Base-by-base conservation (phyloP, 2,797 vertebrate species). In the Sarcoramphus papa region DNA sequence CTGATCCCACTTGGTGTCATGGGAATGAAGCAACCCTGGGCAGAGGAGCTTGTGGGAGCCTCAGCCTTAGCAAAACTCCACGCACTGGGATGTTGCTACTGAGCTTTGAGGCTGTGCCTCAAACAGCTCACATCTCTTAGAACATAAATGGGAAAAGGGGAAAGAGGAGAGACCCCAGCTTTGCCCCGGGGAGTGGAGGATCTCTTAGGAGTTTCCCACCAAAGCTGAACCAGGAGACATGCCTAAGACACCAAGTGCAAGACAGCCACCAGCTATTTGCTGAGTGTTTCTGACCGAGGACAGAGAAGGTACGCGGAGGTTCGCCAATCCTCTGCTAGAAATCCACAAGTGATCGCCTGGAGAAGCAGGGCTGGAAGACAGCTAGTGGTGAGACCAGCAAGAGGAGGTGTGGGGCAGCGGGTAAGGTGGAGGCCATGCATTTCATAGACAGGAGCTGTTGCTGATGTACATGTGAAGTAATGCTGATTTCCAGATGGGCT, bases 71-170 rank as follows among this genome's bases (percentile, higher is more conserved):
- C 30, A 41, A 53, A 35, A 20, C 41, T 83, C 69, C 47, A 30
- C 1, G 5, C 7, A 3, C 51, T 73, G 67, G 24, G 62, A 51
- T 37, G 59, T 20, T 0, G 0, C 47, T 64, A 21, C 51, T 18
- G 47, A 90, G 73, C 62, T 85, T 87, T 51, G 57, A 80, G 57
- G 35, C 5, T 67, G 15, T 56, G 64, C 35, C 65, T 81, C 56
- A 40, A 75, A 75, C 33, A 45, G 23, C 9, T 82, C 41, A 35
- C 16, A 27, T 74, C 74, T 70, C 68, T 80, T 31, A 33, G 16
- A n/a, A 41, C 24, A 40, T 27, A 83, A 75, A 69, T 6, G 6
- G 48, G 70, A 74, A 60, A 62, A 79, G 6, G 10, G 8, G 5
- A 77, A 78, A 89, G 33, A 69, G 20, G 20, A 62, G n/a, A 76